Conservation (phyloP, 2,888 invertebrate species). For the Phorcus lineatus region DNA sequence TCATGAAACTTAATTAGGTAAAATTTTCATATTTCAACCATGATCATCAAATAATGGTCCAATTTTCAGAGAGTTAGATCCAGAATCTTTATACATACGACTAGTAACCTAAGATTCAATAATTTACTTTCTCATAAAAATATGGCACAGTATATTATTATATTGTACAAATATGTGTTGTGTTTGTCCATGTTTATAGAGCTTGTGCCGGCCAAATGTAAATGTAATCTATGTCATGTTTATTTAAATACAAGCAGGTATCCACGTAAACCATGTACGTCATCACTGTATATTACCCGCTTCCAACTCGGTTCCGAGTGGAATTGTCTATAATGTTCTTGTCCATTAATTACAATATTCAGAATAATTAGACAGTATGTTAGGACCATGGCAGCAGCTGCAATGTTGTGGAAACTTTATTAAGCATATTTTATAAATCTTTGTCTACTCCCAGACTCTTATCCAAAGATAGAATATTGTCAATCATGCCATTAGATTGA, state of each 20-base stretch:
- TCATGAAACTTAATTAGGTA: too few species aligned
- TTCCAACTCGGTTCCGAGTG: background rate
- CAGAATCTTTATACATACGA: background rate
- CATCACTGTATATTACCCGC: background rate
- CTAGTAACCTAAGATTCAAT: background rate
- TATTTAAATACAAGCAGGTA: background rate
- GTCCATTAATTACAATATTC: background rate
- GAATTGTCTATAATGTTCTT: background rate
- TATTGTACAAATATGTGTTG: conserved; percentile 2
- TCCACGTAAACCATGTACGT: background rate
- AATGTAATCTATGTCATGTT: conserved; percentile 12
- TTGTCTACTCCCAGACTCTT: too few species aligned
- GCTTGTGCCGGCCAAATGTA: background rate
- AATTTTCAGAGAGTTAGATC: too few species aligned
- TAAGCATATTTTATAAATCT: conserved; percentile 4
- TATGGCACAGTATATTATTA: background rate
- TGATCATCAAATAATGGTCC: too few species aligned
- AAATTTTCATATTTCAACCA: too few species aligned
- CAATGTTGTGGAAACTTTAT: background rate
- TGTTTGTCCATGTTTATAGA: background rate
- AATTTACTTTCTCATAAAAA: background rate
- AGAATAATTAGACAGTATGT: too few species aligned
- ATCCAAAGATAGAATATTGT: too few species aligned
- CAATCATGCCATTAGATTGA: too few species aligned
- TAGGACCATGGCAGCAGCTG: too few species aligned